phyloP scores from a whole-genome alignment of 2,888 invertebrate species.

The Cryptocephalus primarius region DNA sequence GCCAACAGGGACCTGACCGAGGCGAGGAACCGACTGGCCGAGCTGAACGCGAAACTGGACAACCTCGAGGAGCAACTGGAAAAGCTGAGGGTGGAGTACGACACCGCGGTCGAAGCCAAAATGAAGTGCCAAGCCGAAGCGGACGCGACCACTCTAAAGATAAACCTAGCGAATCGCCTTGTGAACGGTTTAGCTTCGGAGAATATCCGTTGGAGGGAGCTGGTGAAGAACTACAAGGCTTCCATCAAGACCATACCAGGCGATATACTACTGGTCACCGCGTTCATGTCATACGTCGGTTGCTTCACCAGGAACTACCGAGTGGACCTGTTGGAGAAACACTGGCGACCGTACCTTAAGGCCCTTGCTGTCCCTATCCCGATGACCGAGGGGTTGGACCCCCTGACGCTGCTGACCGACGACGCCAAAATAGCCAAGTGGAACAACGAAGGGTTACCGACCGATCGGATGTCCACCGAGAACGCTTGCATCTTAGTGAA shows the following conservation, averaged over 20 bases:
- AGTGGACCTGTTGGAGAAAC: constrained; percentile 60
- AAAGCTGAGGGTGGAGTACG: constrained; percentile 69
- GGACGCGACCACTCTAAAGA: constrained; percentile 78
- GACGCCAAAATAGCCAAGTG: constrained; percentile 86
- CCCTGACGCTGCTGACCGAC: constrained; percentile 77
- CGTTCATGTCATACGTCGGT: constrained; percentile 91
- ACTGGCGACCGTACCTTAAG: constrained; percentile 73
- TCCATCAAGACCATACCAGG: constrained; percentile 76
- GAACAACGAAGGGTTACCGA: constrained; percentile 91
- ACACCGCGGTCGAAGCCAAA: constrained; percentile 75
- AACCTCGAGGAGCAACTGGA: constrained; percentile 68
- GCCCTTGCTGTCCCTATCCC: constrained; percentile 62
- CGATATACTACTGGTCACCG: constrained; percentile 77
- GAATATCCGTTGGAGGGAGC: constrained; percentile 70
- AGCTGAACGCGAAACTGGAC: constrained; percentile 63
- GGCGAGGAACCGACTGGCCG: constrained; percentile 62
- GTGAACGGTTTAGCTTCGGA: constrained; percentile 86
- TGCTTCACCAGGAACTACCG: constrained; percentile 84
- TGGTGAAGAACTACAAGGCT: constrained; percentile 47
- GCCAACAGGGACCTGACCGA: constrained; percentile 77
- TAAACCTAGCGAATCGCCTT: constrained; percentile 82
- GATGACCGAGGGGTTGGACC: constrained; percentile 67
- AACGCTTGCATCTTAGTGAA: constrained; percentile 86
- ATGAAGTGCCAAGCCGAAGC: constrained; percentile 88
- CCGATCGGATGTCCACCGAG: constrained; percentile 88